Evolutionary conservation across 2,888 invertebrate genomes (phyloP).

Genomic region (Oligia fasciuncula): DNA sequence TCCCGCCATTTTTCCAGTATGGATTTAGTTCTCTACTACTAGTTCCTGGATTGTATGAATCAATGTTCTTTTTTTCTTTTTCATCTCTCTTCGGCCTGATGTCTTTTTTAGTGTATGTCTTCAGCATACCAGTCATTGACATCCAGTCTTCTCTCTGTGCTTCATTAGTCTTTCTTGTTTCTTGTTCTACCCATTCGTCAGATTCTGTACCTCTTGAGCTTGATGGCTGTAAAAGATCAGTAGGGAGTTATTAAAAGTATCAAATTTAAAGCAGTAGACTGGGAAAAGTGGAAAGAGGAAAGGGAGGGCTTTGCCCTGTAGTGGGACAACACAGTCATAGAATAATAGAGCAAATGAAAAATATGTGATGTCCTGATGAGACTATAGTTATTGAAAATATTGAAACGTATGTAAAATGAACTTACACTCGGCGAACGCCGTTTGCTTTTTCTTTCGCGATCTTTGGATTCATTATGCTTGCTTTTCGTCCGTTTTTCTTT

Average conservation of each 20-base stretch:
- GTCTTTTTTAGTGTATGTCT: constrained; percentile 86
- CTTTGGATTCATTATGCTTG: constrained; percentile 71
- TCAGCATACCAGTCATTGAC: constrained; percentile 90
- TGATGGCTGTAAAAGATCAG: constrained; percentile 73
- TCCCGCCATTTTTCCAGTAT: constrained; percentile 97
- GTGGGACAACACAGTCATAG: background rate
- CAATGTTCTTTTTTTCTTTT: constrained; percentile 88
- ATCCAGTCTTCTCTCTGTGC: constrained; percentile 94
- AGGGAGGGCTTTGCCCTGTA: background rate
- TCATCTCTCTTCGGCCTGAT: constrained; percentile 87
- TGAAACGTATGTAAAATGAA: constrained; percentile 23
- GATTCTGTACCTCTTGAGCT: constrained; percentile 79
- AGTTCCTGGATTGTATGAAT: constrained; percentile 92
- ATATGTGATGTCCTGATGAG: background rate
- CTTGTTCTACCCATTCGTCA: constrained; percentile 92
- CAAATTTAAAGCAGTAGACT: background rate
- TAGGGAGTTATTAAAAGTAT: background rate
- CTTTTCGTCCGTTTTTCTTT: constrained; percentile 78
- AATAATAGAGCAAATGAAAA: background rate
- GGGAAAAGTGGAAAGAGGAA: background rate
- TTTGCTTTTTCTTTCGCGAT: constrained; percentile 73
- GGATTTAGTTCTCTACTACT: constrained; percentile 96
- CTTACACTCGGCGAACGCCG: constrained; percentile 73
- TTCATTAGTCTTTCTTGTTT: constrained; percentile 59
- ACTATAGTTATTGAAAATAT: background rate